Evolutionary conservation across 2,113 vertebrate species (phyloP), one percentile per base, ranked within the genome.

Genomic region (Cyphomyrus discorhynchus): DNA sequence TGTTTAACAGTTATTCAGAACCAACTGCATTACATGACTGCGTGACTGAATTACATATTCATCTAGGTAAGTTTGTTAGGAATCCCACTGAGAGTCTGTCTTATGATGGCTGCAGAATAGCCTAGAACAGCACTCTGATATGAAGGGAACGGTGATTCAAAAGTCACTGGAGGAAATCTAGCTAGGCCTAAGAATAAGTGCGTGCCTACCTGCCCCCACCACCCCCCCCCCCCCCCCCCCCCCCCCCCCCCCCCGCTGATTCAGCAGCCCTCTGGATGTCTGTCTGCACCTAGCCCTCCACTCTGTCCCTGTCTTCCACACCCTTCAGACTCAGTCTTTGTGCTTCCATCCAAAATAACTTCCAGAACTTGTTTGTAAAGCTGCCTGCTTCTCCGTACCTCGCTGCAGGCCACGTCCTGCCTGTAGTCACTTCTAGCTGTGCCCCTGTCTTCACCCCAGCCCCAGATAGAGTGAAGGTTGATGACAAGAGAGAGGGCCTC

Each of bases 381-480:
- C 35, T 49, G 19, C 0, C 2, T 9, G 19, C 13, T 84, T 46
- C 15, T 8, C 17, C 17, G 0, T 42, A 17, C 85, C 50, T 39
- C 7, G 5, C 24, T 35, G 19, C 50, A 19, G 7, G 9, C 82
- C 35, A 0, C 2, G 35, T 84, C 19, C 13, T 47, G 45, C 82
- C 42, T 27, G 21, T 46, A 47, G 42, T 5, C 39, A 21, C 21
- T 42, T 47, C 21, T 84, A 46, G 24, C 45, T 9, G 45, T 47
- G 21, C 19, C 82, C 42, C 8, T n/a, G 83, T 91, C 2, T 52
- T 21, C 10, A 89, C 17, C 17, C 13, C 91, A 96, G 96, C 91
- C 92, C 95, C 95, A 86, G 95, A 94, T 82, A 74, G 90, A 77
- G 90, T 94, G 88, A 94, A 92, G 80, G 91, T 92, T 62, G 92